Percentiles rank a stretch among this genome's conserved stretches.
These are phyloP conservation scores for Eupithecia vulgata DNA, from an alignment of 2,888 invertebrate species.

Conservation along the genomic window DNA sequence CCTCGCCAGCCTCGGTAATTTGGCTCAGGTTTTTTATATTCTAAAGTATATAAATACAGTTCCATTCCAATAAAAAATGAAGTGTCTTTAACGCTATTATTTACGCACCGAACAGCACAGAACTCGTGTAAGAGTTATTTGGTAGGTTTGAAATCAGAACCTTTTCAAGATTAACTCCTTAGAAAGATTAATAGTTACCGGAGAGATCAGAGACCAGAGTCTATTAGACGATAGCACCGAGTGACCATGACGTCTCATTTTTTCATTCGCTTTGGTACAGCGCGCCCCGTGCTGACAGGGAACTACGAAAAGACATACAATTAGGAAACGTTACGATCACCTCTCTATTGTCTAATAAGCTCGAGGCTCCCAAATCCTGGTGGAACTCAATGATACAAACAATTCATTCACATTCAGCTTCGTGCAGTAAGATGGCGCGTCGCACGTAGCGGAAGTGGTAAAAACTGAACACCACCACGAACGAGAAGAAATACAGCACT, in stretches of 20 bases:
- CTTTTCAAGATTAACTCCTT: not conserved
- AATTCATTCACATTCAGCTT: conserved; percentile 68
- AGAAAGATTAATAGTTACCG: not conserved
- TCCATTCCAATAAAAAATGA: too few relatives aligned
- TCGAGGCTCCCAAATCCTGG: too few relatives aligned
- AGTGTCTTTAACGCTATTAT: too few relatives aligned
- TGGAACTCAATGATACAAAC: not conserved
- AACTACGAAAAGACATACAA: too few relatives aligned
- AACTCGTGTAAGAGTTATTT: not conserved
- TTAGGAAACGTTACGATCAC: too few relatives aligned
- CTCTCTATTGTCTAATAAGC: too few relatives aligned
- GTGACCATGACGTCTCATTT: too few relatives aligned
- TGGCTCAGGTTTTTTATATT: not conserved
- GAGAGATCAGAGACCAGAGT: not conserved
- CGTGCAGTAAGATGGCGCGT: conserved; percentile 74
- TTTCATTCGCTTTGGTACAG: too few relatives aligned
- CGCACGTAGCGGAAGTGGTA: conserved; percentile 79
- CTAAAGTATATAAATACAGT: not conserved
- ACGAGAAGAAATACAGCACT: conserved; percentile 74
- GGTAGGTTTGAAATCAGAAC: not conserved
- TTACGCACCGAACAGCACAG: too few relatives aligned
- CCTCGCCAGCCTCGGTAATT: not conserved
- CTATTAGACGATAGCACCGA: too few relatives aligned
- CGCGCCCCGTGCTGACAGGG: too few relatives aligned
- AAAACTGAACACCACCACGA: conserved; percentile 76